Evolutionary conservation across 2,113 vertebrate genomes (phyloP).

Genomic region (Phrynosoma platyrhinos): DNA sequence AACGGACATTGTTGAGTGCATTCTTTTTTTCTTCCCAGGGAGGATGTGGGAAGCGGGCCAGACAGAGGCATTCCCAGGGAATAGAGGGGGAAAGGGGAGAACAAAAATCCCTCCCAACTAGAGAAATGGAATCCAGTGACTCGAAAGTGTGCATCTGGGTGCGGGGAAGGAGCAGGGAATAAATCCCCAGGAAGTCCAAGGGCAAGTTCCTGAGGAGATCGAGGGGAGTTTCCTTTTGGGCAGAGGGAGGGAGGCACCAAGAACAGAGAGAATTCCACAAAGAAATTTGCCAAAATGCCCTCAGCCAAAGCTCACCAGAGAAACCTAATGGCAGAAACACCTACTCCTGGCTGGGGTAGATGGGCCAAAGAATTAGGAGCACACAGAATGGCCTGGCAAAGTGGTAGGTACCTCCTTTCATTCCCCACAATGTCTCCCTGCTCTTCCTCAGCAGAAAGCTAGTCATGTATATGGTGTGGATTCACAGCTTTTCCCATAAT

Average conservation of each 20-base stretch:
- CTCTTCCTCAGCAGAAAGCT: background rate
- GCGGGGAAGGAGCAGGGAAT: background rate
- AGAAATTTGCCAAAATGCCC: constrained; percentile 19
- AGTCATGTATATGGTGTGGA: background rate
- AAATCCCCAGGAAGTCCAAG: background rate
- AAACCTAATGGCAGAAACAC: background rate
- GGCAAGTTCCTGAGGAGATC: background rate
- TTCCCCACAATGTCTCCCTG: background rate
- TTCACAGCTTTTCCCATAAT: background rate
- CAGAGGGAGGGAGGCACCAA: background rate
- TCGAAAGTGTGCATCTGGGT: background rate
- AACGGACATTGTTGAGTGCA: constrained; percentile 29
- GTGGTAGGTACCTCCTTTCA: background rate
- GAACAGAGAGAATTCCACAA: constrained; percentile 31
- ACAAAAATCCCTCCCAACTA: constrained; percentile 8
- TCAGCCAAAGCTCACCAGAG: too few relatives aligned
- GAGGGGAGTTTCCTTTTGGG: background rate
- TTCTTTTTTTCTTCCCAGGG: constrained; percentile 41
- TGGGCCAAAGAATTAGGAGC: background rate
- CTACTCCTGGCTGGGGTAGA: background rate
- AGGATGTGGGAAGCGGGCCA: constrained; percentile 48
- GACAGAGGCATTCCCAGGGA: constrained; percentile 56
- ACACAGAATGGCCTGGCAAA: too few relatives aligned
- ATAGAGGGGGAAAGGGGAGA: background rate
- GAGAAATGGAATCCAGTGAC: background rate